Conservation (phyloP, 2,888 invertebrate species). For the Leistus spinibarbis region DNA sequence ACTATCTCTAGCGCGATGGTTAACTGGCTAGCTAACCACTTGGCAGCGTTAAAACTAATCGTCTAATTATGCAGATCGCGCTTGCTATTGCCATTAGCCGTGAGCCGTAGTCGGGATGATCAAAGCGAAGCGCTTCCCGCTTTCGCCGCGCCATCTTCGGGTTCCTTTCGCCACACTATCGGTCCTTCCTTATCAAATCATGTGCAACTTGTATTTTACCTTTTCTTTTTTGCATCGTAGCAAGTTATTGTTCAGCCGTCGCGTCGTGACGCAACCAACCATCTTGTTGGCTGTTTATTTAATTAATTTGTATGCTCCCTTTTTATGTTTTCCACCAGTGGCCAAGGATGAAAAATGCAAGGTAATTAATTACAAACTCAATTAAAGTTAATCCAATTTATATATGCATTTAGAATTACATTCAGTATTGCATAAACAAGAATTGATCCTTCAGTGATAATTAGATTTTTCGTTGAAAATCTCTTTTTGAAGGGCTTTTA, state of each 20-base stretch:
- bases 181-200: background rate
- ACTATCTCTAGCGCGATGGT: conserved; percentile 18
- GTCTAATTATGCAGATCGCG: conserved; percentile 36
- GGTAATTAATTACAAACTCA: conserved; percentile 30
- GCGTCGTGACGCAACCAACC: background rate
- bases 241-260: no score
- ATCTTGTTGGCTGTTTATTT: background rate
- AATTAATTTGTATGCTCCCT: background rate
- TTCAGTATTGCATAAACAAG: conserved; percentile 12
- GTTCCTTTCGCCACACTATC: background rate
- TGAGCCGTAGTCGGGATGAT: conserved; percentile 11
- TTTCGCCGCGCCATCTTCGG: background rate
- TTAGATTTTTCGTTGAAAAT: conserved; percentile 9
- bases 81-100: conserved; percentile 14
- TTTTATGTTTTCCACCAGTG: conserved; percentile 4
- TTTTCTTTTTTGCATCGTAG: background rate
- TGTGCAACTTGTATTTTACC: background rate
- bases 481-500: no score
- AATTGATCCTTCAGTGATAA: background rate
- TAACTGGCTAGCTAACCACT: conserved; percentile 35
- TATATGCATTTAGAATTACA: conserved; percentile 12
- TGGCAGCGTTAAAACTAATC: conserved; percentile 31
- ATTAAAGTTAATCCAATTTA: conserved; percentile 30
- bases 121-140: conserved; percentile 7
- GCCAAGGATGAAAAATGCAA: conserved; percentile 17